Base-by-base conservation (phyloP, 2,888 invertebrate species). In the Branchinecta sandiegonensis region DNA sequence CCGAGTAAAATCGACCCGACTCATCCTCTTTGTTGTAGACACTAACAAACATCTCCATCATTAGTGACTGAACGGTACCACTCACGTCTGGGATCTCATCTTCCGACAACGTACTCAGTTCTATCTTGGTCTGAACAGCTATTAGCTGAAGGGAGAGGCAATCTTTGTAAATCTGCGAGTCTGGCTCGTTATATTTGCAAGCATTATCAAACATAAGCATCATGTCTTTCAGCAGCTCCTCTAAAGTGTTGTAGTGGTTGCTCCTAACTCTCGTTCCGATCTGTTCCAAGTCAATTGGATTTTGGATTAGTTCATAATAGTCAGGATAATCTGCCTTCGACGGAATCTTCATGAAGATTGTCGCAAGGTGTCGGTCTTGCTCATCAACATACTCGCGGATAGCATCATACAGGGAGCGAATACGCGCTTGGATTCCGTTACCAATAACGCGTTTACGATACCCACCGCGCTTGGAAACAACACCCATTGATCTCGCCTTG, bases 1-100 rank as follows among this genome's bases (percentile, higher is more conserved):
- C 96, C 1, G 94, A 92, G 78, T 89, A 95, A 76, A 95, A 96
- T 70, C 96, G 84, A 65, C 96, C 96, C 78, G 96, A 94, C 74
- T 92, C 91, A 77, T 97, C 96, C 79, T 94, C 93, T 77, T 95
- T 93, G 77, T 94, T 96, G 78, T 95, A 95, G 6, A 95, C 86
- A 0, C 89, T 87, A 13, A 94, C 94, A 77, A 97, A 96, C 56
- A 99, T 82, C 63, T 88, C 91, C 10, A 91, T 84, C 64, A 97
- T 83, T 69, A 99, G 80, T 75, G 96, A 94, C 77, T 94, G 93
- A 0, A 97, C 88, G 0, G 91, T 89, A 0, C 89, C 86, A 8
- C 86, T 83, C 0, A 96, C 94, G 76, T 94, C 93, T 0, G 95
- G 95, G 1, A 93, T 86, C 66, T 89, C 89, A 70, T 87, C 88